Evolutionary conservation across 2,888 invertebrate genomes (phyloP).

Genomic region (Belgica antarctica): DNA sequence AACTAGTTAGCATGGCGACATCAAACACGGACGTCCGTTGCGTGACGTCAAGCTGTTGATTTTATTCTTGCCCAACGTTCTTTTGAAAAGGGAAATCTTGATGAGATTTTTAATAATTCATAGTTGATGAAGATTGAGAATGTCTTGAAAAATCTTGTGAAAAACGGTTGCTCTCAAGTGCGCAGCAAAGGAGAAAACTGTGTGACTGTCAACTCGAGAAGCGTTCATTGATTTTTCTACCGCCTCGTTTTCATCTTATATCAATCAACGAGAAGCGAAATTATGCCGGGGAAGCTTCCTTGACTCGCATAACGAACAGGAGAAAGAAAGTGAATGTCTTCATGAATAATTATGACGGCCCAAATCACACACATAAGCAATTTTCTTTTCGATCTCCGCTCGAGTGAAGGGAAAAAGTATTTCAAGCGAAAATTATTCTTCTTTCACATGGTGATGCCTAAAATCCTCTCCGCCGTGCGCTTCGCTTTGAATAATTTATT

Average conservation of each 20-base stretch:
- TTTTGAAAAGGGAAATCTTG: not conserved
- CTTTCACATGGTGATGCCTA: not conserved
- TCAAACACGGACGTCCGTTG: too few relatives aligned
- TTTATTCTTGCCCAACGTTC: too few relatives aligned
- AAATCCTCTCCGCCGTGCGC: not conserved
- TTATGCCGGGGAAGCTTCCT: not conserved
- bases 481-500: constrained; percentile 12
- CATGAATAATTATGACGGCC: not conserved
- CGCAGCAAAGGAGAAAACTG: not conserved
- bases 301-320: not conserved
- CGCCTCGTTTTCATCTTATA: not conserved
- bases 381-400: constrained; percentile 6
- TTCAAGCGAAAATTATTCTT: constrained; percentile 11
- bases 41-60: too few relatives aligned
- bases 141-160: too few relatives aligned
- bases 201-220: not conserved
- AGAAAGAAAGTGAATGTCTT: not conserved
- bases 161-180: not conserved
- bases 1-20: too few relatives aligned
- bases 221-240: too few relatives aligned
- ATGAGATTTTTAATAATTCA: constrained; percentile 19
- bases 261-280: not conserved
- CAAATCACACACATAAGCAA: constrained; percentile 1
- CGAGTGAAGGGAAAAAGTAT: not conserved
- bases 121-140: constrained; percentile 10